Evolutionary conservation across 1,140 invertebrate species (phyloP).

Genomic region (Drosophila asahinai): DNA sequence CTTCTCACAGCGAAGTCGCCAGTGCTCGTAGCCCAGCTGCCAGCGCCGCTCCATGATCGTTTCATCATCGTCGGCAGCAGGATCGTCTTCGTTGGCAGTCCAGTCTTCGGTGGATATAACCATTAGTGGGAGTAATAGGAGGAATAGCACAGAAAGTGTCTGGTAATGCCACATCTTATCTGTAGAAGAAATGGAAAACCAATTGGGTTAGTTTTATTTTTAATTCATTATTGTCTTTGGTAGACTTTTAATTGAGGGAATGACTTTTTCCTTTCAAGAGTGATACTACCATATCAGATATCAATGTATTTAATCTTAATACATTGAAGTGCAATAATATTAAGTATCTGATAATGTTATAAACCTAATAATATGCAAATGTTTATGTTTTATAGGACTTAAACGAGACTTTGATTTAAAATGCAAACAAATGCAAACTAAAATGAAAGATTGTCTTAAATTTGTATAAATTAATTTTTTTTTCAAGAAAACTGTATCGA

Average conservation of each 20-base stretch:
- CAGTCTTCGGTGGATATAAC: background rate
- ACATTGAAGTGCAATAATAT: background rate
- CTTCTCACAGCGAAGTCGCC: slow-evolving; percentile 49
- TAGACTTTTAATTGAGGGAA: background rate
- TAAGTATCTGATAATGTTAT: background rate
- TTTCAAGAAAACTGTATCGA: no score
- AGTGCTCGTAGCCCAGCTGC: slow-evolving; percentile 57
- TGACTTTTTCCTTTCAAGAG: background rate
- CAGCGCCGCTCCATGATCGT: slow-evolving; percentile 20
- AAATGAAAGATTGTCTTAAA: no score
- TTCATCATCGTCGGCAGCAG: slow-evolving; percentile 6
- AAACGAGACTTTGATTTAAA: no score
- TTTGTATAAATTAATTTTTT: no score
- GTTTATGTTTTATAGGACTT: no score
- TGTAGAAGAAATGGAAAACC: background rate
- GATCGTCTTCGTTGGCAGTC: background rate
- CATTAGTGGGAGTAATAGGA: background rate
- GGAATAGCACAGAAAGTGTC: background rate
- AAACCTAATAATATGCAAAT: no score
- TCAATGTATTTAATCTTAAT: background rate
- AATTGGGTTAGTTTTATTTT: background rate
- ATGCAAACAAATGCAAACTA: no score
- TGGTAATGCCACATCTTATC: slow-evolving; percentile 10
- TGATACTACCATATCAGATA: background rate
- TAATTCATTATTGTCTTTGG: background rate